Conservation (phyloP, 2,113 vertebrate species). For the Cephalopholis sonnerati region DNA sequence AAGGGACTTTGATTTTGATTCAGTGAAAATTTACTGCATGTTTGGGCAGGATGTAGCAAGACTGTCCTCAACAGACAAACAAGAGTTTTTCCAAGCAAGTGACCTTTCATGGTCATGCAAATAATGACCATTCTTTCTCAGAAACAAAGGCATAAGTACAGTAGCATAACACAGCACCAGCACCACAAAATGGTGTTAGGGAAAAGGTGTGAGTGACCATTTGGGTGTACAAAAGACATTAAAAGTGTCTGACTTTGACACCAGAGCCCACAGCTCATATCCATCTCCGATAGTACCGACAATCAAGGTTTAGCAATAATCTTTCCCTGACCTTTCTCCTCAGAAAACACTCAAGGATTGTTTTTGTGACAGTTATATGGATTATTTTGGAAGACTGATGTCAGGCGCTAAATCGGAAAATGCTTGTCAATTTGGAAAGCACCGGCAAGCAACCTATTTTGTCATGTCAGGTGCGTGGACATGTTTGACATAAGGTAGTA, state of each 20-base stretch:
- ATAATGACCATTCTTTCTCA: not conserved
- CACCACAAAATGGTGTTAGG: not conserved
- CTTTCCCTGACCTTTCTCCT: not conserved
- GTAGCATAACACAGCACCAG: too few relatives aligned
- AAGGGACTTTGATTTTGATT: conserved; percentile 4
- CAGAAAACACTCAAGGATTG: not conserved
- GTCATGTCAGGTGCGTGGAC: not conserved
- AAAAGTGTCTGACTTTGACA: not conserved
- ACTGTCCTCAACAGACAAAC: not conserved
- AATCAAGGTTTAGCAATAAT: not conserved
- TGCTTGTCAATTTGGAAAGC: not conserved
- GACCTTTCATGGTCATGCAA: conserved; percentile 1
- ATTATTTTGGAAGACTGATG: not conserved
- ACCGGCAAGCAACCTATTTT: not conserved
- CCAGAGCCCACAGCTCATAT: too few relatives aligned
- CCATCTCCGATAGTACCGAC: not conserved
- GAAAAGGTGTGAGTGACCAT: not conserved
- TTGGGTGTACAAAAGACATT: not conserved
- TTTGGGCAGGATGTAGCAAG: not conserved
- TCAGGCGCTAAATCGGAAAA: not conserved
- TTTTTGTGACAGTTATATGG: not conserved
- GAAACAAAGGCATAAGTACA: not conserved
- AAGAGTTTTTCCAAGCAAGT: not conserved
- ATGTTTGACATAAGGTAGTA: not conserved
- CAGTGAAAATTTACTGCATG: not conserved